Percentiles rank a stretch among this genome's conserved stretches.
Evolutionary conservation across 2,888 invertebrate species (phyloP).

Genomic region (Cephus pulcher): DNA sequence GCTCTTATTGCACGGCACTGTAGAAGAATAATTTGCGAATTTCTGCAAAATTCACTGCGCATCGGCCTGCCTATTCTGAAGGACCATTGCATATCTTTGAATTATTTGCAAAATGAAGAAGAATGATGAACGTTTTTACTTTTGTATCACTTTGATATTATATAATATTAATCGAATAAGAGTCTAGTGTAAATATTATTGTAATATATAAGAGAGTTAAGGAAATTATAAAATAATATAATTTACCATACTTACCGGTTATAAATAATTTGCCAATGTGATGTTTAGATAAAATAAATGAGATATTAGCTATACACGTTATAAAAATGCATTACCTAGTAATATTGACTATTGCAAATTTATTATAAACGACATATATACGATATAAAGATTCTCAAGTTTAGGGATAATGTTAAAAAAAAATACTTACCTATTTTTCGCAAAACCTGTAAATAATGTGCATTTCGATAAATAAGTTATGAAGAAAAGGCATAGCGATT

Average conservation of each 20-base stretch:
- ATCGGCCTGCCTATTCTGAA: neutral
- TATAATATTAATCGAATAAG: conserved; percentile 9
- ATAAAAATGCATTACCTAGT: conserved; percentile 23
- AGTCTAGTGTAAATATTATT: conserved; percentile 10
- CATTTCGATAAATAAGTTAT: conserved; percentile 39
- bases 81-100: conserved; percentile 10
- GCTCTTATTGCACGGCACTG: neutral
- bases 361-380: neutral
- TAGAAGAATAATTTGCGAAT: neutral
- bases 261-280: conserved; percentile 54
- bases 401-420: conserved; percentile 20
- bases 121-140: conserved; percentile 30
- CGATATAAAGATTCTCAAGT: conserved; percentile 18
- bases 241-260: conserved; percentile 34
- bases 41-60: neutral
- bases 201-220: conserved; percentile 33
- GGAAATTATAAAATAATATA: conserved; percentile 28
- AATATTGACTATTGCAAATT: conserved; percentile 28
- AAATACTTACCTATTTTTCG: conserved; percentile 15
- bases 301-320: conserved; percentile 19
- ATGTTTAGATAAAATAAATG: conserved; percentile 53
- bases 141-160: conserved; percentile 32
- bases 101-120: conserved; percentile 21
- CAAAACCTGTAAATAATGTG: conserved; percentile 42
- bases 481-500: neutral